phyloP scores from a whole-genome alignment of 2,797 vertebrate genomes.

The Coreius guichenoti region DNA sequence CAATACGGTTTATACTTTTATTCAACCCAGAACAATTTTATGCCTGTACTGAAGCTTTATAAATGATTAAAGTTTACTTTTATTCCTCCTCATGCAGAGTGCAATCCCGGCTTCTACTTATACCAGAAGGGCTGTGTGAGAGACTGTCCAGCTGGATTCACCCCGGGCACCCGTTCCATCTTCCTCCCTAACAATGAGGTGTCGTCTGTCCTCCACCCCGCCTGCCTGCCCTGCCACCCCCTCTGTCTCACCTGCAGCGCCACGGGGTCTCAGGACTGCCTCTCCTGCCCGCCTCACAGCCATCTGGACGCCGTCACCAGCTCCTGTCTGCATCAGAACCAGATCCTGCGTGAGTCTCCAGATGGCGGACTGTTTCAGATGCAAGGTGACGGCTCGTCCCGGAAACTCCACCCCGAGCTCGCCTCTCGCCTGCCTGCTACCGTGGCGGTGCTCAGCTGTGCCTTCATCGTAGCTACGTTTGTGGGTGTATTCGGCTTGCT shows the following conservation, averaged over 20 bases:
- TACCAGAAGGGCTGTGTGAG: conserved; percentile 90
- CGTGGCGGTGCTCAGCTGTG: conserved; percentile 89
- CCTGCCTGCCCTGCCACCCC: conserved; percentile 86
- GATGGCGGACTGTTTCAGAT: conserved; percentile 67
- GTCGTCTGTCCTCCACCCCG: conserved; percentile 73
- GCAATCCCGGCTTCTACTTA: conserved; percentile 88
- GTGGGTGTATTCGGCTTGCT: conserved; percentile 88
- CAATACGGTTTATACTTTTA: not conserved
- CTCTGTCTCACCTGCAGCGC: conserved; percentile 90
- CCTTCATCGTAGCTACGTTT: conserved; percentile 88
- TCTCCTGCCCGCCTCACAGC: conserved; percentile 89
- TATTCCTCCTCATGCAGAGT: conserved; percentile 78
- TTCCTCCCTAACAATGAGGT: conserved; percentile 84
- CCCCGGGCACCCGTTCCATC: conserved; percentile 72
- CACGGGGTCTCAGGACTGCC: conserved; percentile 82
- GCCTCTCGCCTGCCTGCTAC: conserved; percentile 79
- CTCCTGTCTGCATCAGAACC: conserved; percentile 88
- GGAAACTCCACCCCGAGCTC: conserved; percentile 49
- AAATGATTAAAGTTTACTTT: conserved; percentile 18
- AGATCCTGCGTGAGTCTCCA: conserved; percentile 89
- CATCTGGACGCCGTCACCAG: conserved; percentile 82
- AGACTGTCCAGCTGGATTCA: conserved; percentile 85
- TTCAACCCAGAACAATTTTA: not conserved
- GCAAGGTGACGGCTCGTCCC: conserved; percentile 41
- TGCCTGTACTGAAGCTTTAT: not conserved